These are phyloP conservation scores for Beaufortia kweichowensis DNA, from an alignment of 2,113 vertebrate species.

Conservation along the genomic window DNA sequence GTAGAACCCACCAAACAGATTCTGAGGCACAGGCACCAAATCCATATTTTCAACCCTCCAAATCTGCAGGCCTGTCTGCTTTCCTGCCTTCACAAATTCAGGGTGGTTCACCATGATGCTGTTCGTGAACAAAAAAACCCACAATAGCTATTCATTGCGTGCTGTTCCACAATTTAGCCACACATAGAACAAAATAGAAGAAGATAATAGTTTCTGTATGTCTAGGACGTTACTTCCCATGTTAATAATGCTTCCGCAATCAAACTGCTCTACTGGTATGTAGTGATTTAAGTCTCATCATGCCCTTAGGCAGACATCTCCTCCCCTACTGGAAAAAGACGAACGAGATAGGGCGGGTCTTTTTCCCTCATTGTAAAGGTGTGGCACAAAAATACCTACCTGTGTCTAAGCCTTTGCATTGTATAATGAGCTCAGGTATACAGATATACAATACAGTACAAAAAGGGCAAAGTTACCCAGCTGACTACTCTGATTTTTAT, in stretches of 20 bases:
- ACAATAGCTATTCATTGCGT: slow-evolving; percentile 1
- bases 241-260: not conserved
- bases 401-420: not conserved
- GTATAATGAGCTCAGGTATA: not conserved
- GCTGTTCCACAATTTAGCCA: not conserved
- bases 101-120: slow-evolving; percentile 87
- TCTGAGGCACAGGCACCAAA: slow-evolving; percentile 88
- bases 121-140: slow-evolving; percentile 62
- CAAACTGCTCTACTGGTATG: not conserved
- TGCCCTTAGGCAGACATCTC: not conserved
- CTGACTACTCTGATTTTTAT: not conserved
- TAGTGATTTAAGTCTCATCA: not conserved
- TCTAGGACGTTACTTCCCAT: not conserved
- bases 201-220: not conserved
- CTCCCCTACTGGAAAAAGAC: not conserved
- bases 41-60: slow-evolving; percentile 96
- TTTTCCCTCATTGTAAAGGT: not conserved
- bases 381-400: not conserved
- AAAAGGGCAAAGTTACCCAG: not conserved
- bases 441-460: not conserved
- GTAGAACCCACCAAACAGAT: slow-evolving; percentile 92
- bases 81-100: slow-evolving; percentile 88
- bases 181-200: not conserved
- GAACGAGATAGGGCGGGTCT: not conserved
- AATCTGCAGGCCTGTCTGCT: slow-evolving; percentile 89